Conservation (phyloP, 2,113 vertebrate genomes). For the Gymnocephalus cernua region DNA sequence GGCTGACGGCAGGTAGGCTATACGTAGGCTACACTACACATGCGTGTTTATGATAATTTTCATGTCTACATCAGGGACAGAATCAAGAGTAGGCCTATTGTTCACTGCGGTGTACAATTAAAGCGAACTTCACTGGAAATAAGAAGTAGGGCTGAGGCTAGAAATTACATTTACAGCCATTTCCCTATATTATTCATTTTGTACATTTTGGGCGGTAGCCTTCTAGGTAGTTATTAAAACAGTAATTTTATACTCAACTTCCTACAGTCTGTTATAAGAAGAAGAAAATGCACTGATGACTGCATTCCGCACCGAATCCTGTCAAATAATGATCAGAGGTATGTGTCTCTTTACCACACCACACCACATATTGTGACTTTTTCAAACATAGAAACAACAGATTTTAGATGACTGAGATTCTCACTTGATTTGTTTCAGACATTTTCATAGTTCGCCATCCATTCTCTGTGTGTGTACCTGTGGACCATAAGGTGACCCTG, state of each 20-base stretch:
- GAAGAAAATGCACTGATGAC: constrained; percentile 65
- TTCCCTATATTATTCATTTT: not conserved
- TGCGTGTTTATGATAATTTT: not conserved
- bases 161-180: not conserved
- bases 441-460: constrained; percentile 86
- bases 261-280: constrained; percentile 25
- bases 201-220: not conserved
- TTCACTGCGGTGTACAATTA: not conserved
- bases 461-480: constrained; percentile 82
- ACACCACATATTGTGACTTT: not conserved
- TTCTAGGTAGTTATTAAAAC: not conserved
- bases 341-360: constrained; percentile 1
- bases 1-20: constrained; percentile 53
- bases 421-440: constrained; percentile 72
- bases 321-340: constrained; percentile 77
- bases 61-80: not conserved
- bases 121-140: constrained; percentile 25
- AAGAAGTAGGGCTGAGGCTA: constrained; percentile 7
- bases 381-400: not conserved
- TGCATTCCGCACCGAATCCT: constrained; percentile 27
- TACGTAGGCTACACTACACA: constrained; percentile 26
- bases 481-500: constrained; percentile 82
- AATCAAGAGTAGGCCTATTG: not conserved
- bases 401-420: not conserved
- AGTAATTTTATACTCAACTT: not conserved